phyloP scores from a whole-genome alignment of 2,888 invertebrate genomes.

The Rosalia funebris region DNA sequence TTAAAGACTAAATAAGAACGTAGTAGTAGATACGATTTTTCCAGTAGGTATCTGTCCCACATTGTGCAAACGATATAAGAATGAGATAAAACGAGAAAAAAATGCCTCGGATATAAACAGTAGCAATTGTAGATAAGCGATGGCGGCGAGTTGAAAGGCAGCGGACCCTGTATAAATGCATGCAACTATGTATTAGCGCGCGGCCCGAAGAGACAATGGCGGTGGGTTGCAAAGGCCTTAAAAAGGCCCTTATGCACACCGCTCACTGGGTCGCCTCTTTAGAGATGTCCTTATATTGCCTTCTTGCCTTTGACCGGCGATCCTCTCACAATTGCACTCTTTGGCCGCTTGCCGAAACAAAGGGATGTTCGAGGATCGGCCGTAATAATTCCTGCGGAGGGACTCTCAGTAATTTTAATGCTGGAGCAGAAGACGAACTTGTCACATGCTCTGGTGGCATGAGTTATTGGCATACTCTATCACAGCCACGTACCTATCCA shows the following conservation, averaged over 20 bases:
- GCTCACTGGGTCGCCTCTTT: constrained; percentile 31
- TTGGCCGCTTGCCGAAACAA: constrained; percentile 41
- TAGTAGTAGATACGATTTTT: no score
- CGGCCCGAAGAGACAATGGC: constrained; percentile 48
- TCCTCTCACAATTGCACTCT: constrained; percentile 35
- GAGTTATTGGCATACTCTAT: no score
- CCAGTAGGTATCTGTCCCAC: no score
- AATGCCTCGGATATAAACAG: constrained; percentile 54
- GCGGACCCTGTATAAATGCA: constrained; percentile 52
- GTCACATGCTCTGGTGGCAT: no score
- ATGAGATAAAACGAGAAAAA: constrained; percentile 42
- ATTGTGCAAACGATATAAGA: constrained; percentile 33
- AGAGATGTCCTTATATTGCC: constrained; percentile 47
- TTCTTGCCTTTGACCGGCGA: constrained; percentile 38
- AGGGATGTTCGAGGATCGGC: constrained; percentile 35
- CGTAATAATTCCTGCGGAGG: constrained; percentile 38
- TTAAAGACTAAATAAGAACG: no score
- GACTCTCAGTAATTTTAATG: constrained; percentile 28
- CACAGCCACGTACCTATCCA: no score
- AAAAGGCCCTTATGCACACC: constrained; percentile 32
- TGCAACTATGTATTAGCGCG: constrained; percentile 53
- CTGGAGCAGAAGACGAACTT: constrained; percentile 13
- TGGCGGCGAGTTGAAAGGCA: constrained; percentile 54
- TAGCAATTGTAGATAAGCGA: constrained; percentile 60
- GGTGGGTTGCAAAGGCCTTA: constrained; percentile 35